These are phyloP conservation scores for Meandrusa payeni DNA, from an alignment of 2,888 invertebrate species.

Conservation along the genomic window DNA sequence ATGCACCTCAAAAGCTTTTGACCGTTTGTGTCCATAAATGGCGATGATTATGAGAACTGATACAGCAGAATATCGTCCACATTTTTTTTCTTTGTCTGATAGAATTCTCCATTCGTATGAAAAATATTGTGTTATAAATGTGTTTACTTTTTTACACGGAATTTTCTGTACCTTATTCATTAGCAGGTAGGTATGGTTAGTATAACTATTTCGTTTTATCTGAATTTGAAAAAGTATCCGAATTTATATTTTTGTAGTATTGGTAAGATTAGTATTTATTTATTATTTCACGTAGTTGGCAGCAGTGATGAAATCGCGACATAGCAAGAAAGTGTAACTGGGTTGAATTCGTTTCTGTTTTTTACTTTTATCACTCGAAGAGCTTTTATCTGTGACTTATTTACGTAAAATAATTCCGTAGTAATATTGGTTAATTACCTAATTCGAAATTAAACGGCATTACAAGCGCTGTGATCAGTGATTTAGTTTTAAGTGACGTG, in stretches of 20 bases:
- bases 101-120: too few relatives aligned
- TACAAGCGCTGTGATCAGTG: conserved; percentile 39
- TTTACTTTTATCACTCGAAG: conserved; percentile 43
- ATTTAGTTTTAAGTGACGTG: conserved; percentile 50
- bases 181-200: too few relatives aligned
- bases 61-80: too few relatives aligned
- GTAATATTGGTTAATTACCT: conserved; percentile 40
- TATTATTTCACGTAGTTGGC: conserved; percentile 53
- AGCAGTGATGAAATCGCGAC: conserved; percentile 51
- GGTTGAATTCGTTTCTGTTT: conserved; percentile 47
- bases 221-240: conserved; percentile 1
- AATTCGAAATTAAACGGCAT: conserved; percentile 27
- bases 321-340: conserved; percentile 46
- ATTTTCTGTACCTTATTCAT: too few relatives aligned
- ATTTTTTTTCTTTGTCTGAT: too few relatives aligned
- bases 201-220: too few relatives aligned
- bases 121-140: too few relatives aligned
- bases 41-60: too few relatives aligned
- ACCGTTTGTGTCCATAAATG: too few relatives aligned
- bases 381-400: conserved; percentile 60
- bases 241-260: conserved; percentile 21
- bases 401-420: conserved; percentile 48
- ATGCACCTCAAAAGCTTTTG: too few relatives aligned
- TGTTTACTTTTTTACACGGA: too few relatives aligned
- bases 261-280: conserved; percentile 50